Conservation (phyloP, 1,140 invertebrate genomes). For the Physella acuta region DNA sequence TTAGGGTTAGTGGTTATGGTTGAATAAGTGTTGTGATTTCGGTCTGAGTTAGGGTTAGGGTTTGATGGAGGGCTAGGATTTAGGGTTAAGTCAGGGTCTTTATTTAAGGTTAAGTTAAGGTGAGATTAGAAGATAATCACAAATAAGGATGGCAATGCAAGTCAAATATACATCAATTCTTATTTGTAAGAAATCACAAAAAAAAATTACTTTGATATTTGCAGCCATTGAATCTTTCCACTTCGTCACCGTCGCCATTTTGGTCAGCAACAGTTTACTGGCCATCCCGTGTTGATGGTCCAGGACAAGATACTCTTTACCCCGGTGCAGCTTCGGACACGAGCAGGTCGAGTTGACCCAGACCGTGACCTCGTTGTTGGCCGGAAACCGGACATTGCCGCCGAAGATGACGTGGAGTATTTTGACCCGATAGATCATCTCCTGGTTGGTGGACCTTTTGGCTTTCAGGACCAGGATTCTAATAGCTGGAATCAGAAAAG, state of each 20-base stretch:
- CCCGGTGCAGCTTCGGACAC: slow-evolving; percentile 33
- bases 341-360: slow-evolving; percentile 44
- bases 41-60: too few relatives aligned
- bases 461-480: slow-evolving; percentile 29
- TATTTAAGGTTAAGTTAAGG: too few relatives aligned
- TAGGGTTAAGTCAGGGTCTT: too few relatives aligned
- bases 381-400: slow-evolving; percentile 29
- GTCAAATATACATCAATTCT: too few relatives aligned
- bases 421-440: slow-evolving; percentile 32
- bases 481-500: slow-evolving; percentile 28
- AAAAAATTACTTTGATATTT: slow-evolving; percentile 34
- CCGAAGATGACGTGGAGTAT: slow-evolving; percentile 36
- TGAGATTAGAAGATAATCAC: too few relatives aligned
- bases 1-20: too few relatives aligned
- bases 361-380: slow-evolving; percentile 34
- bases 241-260: slow-evolving; percentile 28
- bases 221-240: slow-evolving; percentile 36
- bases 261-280: slow-evolving; percentile 33
- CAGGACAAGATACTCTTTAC: slow-evolving; percentile 36
- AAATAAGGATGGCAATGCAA: too few relatives aligned
- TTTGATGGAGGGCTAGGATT: too few relatives aligned
- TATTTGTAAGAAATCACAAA: too few relatives aligned
- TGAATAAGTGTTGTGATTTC: too few relatives aligned
- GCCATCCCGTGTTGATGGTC: slow-evolving; percentile 34
- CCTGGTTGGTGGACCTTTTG: slow-evolving; percentile 28